Percentiles rank a stretch among this genome's conserved stretches.
Evolutionary conservation across 2,888 invertebrate species (phyloP).

Genomic region (Choreutis nemorana): DNA sequence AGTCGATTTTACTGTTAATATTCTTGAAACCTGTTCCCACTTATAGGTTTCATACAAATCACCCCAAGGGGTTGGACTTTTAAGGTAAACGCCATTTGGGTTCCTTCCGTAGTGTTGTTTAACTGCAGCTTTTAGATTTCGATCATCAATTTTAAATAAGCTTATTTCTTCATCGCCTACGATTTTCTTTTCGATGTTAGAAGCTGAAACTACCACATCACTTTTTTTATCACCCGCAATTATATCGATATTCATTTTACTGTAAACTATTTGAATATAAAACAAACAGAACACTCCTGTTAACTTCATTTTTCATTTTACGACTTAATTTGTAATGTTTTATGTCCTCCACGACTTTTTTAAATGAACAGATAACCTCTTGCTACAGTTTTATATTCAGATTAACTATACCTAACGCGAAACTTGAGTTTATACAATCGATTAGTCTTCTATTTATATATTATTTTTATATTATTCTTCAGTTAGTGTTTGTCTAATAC

Average conservation of each 20-base stretch:
- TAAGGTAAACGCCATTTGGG: conserved; percentile 27
- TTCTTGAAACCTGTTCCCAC: conserved; percentile 35
- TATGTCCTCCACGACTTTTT: no score
- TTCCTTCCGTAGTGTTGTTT: conserved; percentile 22
- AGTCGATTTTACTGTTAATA: conserved; percentile 26
- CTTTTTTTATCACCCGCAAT: conserved; percentile 13
- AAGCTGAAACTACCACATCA: conserved; percentile 20
- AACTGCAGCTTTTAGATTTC: conserved; percentile 23
- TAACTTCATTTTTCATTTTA: not conserved
- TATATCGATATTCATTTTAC: conserved; percentile 29
- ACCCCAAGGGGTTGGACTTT: conserved; percentile 47
- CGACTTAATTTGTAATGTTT: no score
- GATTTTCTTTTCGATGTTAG: conserved; percentile 25
- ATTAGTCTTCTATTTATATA: no score
- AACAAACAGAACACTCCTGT: not conserved
- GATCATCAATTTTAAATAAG: conserved; percentile 24
- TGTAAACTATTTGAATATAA: conserved; percentile 9
- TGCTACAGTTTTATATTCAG: no score
- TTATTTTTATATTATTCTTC: no score
- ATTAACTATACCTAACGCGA: no score
- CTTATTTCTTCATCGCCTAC: conserved; percentile 25
- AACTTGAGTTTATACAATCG: no score
- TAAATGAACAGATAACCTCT: no score
- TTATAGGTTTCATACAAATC: conserved; percentile 36
- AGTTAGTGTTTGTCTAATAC: no score